phyloP scores from a whole-genome alignment of 2,113 vertebrate genomes.

The Sturnus vulgaris region DNA sequence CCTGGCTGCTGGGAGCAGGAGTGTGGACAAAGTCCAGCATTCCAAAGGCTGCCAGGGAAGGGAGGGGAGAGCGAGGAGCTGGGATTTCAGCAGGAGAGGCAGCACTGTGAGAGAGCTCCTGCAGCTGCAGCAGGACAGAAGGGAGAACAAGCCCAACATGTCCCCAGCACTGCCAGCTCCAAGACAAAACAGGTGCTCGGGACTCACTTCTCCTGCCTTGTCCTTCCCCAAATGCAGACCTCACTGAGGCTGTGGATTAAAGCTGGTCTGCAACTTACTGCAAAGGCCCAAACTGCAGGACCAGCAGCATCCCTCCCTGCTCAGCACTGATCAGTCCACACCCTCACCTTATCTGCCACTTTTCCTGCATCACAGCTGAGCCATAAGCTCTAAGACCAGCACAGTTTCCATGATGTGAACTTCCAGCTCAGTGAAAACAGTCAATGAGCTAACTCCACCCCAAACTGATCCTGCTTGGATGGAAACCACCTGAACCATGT shows the following conservation, averaged over 20 bases:
- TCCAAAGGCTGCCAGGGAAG: neutral
- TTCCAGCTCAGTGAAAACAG: neutral
- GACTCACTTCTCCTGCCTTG: neutral
- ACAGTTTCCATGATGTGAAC: neutral
- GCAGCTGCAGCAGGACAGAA: neutral
- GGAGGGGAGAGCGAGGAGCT: neutral
- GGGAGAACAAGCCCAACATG: rapidly evolving
- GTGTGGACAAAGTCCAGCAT: conserved; percentile 3
- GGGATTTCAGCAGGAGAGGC: neutral
- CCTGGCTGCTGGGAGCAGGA: neutral
- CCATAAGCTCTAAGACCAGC: neutral
- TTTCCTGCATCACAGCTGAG: neutral
- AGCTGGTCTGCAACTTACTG: neutral
- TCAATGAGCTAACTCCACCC: neutral
- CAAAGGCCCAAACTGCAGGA: neutral
- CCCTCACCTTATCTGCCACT: neutral
- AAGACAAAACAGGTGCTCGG: neutral
- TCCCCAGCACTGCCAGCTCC: neutral
- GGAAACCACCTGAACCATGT: neutral
- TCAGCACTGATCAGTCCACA: rapidly evolving
- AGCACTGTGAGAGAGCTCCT: rapidly evolving
- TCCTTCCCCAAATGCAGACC: neutral
- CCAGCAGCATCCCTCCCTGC: neutral
- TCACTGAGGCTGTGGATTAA: neutral
- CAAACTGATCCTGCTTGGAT: rapidly evolving